These are phyloP conservation scores for Typhlichthys eigenmanni DNA, from an alignment of 2,797 vertebrate genomes.

Conservation along the genomic window DNA sequence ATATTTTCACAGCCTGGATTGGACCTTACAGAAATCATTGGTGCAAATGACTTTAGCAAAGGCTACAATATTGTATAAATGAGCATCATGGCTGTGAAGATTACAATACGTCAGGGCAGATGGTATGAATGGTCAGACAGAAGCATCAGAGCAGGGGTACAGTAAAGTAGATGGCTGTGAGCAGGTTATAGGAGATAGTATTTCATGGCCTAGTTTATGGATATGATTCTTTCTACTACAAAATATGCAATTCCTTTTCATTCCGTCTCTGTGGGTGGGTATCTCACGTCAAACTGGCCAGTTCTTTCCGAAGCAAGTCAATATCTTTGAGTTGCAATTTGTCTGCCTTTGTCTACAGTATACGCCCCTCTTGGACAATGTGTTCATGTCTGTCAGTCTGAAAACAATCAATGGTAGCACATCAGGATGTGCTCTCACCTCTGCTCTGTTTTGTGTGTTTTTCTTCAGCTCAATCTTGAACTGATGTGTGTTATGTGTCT, in stretches of 20 bases:
- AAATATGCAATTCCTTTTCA: neutral
- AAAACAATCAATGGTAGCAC: conserved; percentile 66
- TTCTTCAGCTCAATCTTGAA: conserved; percentile 48
- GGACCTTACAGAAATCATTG: too few species aligned
- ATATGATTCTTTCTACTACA: neutral
- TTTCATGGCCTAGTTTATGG: conserved; percentile 2
- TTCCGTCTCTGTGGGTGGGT: conserved; percentile 10
- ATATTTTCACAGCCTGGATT: too few species aligned
- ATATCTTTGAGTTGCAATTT: conserved; percentile 11
- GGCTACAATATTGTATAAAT: too few species aligned
- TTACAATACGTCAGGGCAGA: too few species aligned
- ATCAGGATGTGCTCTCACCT: conserved; percentile 60
- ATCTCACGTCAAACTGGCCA: neutral
- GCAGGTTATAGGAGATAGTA: too few species aligned
- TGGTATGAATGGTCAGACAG: too few species aligned
- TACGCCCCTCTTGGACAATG: conserved; percentile 42
- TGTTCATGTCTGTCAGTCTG: conserved; percentile 58
- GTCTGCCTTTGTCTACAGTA: conserved; percentile 11
- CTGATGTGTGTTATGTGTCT: conserved; percentile 45
- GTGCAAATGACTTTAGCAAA: too few species aligned
- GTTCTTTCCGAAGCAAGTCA: conserved; percentile 5
- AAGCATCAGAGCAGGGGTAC: too few species aligned
- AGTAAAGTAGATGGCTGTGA: too few species aligned
- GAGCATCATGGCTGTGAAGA: too few species aligned
- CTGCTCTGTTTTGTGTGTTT: conserved; percentile 39